These are phyloP conservation scores for Philopotamus ludificatus DNA, from an alignment of 1,140 invertebrate genomes.

Conservation along the genomic window DNA sequence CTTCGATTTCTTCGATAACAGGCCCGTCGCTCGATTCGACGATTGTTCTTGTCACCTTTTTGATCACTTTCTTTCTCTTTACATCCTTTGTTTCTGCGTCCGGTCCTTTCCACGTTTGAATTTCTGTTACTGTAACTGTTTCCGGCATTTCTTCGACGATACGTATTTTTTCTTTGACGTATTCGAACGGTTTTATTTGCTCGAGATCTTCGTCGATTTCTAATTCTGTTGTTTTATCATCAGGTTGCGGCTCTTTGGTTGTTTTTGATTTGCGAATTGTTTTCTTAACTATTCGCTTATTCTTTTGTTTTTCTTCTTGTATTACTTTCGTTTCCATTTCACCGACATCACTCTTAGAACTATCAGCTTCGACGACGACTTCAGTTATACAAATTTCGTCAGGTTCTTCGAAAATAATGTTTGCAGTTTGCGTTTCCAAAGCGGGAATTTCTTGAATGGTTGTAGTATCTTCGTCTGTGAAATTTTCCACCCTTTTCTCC, in stretches of 20 bases:
- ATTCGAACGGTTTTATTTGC: slow-evolving; percentile 16
- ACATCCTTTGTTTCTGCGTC: slow-evolving; percentile 22
- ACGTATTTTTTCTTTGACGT: slow-evolving; percentile 6
- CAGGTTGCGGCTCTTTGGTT: slow-evolving; percentile 30
- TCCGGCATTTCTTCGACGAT: slow-evolving; percentile 34
- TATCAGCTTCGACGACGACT: too few relatives aligned
- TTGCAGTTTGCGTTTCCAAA: slow-evolving; percentile 19
- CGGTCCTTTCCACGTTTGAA: slow-evolving; percentile 44
- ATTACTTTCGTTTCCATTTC: slow-evolving; percentile 17
- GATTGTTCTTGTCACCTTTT: slow-evolving; percentile 39
- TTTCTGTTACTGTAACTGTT: slow-evolving; percentile 47
- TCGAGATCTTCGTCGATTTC: slow-evolving; percentile 26
- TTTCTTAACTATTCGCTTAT: not conserved
- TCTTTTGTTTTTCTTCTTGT: slow-evolving; percentile 1
- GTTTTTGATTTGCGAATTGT: not conserved
- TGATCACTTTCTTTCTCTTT: slow-evolving; percentile 28
- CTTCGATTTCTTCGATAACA: not conserved
- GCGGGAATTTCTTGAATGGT: too few relatives aligned
- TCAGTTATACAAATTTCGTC: not conserved
- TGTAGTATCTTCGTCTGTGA: slow-evolving; percentile 43
- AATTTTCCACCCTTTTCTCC: slow-evolving; percentile 1
- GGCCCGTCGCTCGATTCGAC: slow-evolving; percentile 23
- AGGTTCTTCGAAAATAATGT: not conserved
- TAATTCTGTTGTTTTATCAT: slow-evolving; percentile 30
- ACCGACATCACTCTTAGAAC: too few relatives aligned